Conservation (phyloP, 2,113 vertebrate genomes). For the Ondatra zibethicus region DNA sequence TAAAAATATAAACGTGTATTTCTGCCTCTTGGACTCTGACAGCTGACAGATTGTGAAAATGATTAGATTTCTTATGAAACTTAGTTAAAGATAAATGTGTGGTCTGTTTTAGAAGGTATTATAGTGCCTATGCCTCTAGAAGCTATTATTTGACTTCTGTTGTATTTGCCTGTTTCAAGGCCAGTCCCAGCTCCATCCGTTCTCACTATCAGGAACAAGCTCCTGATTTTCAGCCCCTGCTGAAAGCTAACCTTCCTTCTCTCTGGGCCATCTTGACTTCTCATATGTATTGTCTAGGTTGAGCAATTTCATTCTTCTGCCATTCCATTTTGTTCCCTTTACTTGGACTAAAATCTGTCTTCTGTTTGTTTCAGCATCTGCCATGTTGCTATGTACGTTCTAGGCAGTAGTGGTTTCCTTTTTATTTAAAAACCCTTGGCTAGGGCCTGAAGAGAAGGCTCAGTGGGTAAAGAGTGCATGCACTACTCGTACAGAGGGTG, state of each 20-base stretch:
- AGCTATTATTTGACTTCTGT: conserved; percentile 21
- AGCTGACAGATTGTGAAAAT: background rate
- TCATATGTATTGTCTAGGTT: background rate
- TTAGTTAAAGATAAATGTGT: conserved; percentile 57
- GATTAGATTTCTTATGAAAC: background rate
- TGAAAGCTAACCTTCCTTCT: background rate
- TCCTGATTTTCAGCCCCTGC: background rate
- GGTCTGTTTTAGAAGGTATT: background rate
- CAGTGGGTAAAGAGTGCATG: background rate
- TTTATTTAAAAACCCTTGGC: background rate
- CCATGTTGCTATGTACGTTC: background rate
- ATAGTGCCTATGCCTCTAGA: background rate
- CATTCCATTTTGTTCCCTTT: background rate
- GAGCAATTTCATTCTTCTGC: background rate
- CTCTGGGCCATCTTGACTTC: background rate
- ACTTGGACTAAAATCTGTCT: background rate
- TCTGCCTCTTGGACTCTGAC: background rate
- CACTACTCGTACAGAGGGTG: too few relatives aligned
- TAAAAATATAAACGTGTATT: background rate
- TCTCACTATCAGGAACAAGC: background rate
- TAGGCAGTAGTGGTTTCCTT: background rate
- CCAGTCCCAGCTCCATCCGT: background rate
- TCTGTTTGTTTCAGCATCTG: background rate
- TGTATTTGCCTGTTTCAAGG: conserved; percentile 53
- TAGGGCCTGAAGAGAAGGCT: background rate